Evolutionary conservation across 2,113 vertebrate species (phyloP), one percentile per base, ranked within the genome.

Genomic region (Ceuthmochares aereus): DNA sequence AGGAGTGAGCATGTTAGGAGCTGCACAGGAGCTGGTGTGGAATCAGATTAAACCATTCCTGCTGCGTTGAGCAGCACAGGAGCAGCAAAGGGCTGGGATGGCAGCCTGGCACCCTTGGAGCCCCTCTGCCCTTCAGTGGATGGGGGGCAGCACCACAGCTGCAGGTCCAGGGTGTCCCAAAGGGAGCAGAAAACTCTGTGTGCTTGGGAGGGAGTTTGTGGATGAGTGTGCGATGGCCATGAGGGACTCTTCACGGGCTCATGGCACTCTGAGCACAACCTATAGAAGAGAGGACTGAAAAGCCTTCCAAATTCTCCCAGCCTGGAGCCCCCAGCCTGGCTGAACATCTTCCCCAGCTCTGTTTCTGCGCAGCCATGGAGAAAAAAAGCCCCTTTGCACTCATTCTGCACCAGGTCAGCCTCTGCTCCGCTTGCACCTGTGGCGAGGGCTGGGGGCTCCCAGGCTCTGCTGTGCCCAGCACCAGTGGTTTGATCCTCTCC

Each of bases 141-240:
- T 0, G 0, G 14, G 1, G 67, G 63, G 7, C 54, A 92, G 66
- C 67, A 58, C 14, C 58, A 6, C 14, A 15, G n/a, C 49, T 58
- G 42, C 7, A 25, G 47, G 26, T 42, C 49, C 14, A 58, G 22
- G 12, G 14, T 30, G 49, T 29, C 42, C 55, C 16, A 26, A 30
- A 86, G 36, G 67, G 30, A 89, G 55, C 2, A 1, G 32, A 55
- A 68, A 55, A 5, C 21, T 47, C 34, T 0, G 3, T 0, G 1
- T 47, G 45, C 16, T 7, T 3, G 5, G 19, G 23, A 25, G 23
- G 55, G 51, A 51, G 62, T 5, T 16, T 63, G 66, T 4, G 47
- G 42, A 2, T 4, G 42, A n/a, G 58, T 12, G 0, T 1, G 0
- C 0, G 0, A 6, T 3, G 52, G 30, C 23, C 4, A 3, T 3